Conservation (phyloP, 2,888 invertebrate species). For the Melinopterus prodromus region DNA sequence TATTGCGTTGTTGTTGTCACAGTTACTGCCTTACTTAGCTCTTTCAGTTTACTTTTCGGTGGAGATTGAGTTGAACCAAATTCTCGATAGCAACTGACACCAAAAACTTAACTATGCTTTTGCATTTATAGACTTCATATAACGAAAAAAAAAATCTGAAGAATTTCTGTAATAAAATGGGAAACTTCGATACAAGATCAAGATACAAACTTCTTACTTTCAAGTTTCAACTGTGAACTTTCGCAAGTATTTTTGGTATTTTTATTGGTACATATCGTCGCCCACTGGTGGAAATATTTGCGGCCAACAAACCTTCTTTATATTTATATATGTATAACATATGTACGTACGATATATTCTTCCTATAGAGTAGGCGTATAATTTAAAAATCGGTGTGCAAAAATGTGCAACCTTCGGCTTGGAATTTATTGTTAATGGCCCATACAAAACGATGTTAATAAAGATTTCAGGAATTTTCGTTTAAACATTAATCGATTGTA, state of each 20-base stretch:
- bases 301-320: too few relatives aligned
- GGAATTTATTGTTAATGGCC: background rate
- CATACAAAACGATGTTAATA: background rate
- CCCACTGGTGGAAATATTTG: background rate
- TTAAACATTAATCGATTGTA: background rate
- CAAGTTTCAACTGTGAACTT: too few relatives aligned
- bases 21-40: background rate
- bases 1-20: background rate
- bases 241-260: too few relatives aligned
- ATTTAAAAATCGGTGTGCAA: background rate
- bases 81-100: too few relatives aligned
- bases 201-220: too few relatives aligned
- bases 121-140: too few relatives aligned
- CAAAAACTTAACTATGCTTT: too few relatives aligned
- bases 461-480: background rate
- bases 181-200: too few relatives aligned
- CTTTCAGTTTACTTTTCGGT: background rate
- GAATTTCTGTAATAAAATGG: too few relatives aligned
- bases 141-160: too few relatives aligned
- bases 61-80: background rate
- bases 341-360: too few relatives aligned
- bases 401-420: background rate
- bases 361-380: background rate
- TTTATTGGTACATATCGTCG: background rate
- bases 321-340: too few relatives aligned